Conservation (phyloP, 1,140 invertebrate genomes). For the Sitophilus oryzae region DNA sequence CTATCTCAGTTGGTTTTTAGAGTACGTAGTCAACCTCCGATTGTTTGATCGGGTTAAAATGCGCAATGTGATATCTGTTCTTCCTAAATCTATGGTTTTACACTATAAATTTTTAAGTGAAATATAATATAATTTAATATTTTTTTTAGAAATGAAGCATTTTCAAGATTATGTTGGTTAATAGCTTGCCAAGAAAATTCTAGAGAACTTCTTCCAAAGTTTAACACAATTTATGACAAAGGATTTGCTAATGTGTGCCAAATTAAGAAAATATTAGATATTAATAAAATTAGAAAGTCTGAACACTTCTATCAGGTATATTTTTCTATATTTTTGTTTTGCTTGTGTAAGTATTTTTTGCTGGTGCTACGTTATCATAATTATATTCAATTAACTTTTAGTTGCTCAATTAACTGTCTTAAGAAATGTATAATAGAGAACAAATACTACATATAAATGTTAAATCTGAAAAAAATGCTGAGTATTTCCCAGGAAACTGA, state of each 20-base stretch:
- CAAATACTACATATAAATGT: no score
- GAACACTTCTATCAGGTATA: conserved; percentile 41
- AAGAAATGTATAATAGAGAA: no score
- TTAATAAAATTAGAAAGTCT: conserved; percentile 32
- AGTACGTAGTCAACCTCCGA: no score
- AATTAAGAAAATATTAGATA: conserved; percentile 37
- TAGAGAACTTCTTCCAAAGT: conserved; percentile 43
- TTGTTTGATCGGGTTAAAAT: no score
- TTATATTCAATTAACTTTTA: no score
- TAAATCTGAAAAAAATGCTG: no score
- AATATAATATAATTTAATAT: no score
- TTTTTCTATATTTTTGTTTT: background rate
- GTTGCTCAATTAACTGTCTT: no score
- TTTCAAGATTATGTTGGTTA: conserved; percentile 49
- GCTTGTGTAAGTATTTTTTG: background rate
- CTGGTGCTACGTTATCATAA: no score
- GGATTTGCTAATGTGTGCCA: conserved; percentile 44
- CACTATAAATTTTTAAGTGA: no score
- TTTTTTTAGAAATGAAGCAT: conserved; percentile 46
- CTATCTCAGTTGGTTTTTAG: no score
- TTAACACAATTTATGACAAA: conserved; percentile 47
- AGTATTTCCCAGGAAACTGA: no score
- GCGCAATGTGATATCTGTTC: background rate
- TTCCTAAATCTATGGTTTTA: background rate
- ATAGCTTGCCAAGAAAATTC: conserved; percentile 45